phyloP scores from a whole-genome alignment of 2,888 invertebrate species.

The Choreutis nemorana region DNA sequence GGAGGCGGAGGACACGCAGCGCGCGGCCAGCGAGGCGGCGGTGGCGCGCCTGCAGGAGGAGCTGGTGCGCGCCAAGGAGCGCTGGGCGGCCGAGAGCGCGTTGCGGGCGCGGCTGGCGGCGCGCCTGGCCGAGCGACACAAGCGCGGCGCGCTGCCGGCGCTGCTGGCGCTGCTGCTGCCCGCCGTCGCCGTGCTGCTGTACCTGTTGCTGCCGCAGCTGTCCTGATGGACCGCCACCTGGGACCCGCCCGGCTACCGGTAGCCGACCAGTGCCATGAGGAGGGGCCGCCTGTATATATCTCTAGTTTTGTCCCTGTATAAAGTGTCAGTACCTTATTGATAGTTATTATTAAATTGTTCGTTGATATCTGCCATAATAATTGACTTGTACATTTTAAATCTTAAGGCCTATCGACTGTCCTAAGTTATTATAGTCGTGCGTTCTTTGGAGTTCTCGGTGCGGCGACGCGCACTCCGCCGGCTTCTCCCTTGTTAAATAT shows the following conservation, averaged over 20 bases:
- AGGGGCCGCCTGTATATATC: constrained; percentile 34
- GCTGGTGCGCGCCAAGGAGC: constrained; percentile 75
- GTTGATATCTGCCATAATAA: constrained; percentile 66
- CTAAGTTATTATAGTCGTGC: constrained; percentile 40
- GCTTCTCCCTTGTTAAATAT: constrained; percentile 33
- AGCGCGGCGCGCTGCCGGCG: constrained; percentile 62
- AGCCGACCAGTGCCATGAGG: constrained; percentile 25
- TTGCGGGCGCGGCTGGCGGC: constrained; percentile 69
- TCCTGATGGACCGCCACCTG: constrained; percentile 71
- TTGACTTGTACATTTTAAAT: constrained; percentile 57
- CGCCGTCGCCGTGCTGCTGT: constrained; percentile 67
- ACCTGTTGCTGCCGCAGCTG: constrained; percentile 65
- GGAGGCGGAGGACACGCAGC: constrained; percentile 23
- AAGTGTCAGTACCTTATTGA: constrained; percentile 49
- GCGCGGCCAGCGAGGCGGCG: constrained; percentile 33
- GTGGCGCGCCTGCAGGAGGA: constrained; percentile 72
- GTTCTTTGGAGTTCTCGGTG: no score
- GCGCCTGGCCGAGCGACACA: constrained; percentile 65
- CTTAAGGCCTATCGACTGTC: constrained; percentile 64
- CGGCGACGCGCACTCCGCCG: constrained; percentile 18
- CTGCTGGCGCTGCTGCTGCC: constrained; percentile 61
- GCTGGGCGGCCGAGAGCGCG: constrained; percentile 71
- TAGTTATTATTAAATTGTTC: constrained; percentile 51
- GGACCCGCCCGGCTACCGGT: constrained; percentile 59
- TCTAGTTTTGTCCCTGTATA: constrained; percentile 46